Evolutionary conservation across 2,888 invertebrate genomes (phyloP).

Genomic region (Ophion slaviceki): DNA sequence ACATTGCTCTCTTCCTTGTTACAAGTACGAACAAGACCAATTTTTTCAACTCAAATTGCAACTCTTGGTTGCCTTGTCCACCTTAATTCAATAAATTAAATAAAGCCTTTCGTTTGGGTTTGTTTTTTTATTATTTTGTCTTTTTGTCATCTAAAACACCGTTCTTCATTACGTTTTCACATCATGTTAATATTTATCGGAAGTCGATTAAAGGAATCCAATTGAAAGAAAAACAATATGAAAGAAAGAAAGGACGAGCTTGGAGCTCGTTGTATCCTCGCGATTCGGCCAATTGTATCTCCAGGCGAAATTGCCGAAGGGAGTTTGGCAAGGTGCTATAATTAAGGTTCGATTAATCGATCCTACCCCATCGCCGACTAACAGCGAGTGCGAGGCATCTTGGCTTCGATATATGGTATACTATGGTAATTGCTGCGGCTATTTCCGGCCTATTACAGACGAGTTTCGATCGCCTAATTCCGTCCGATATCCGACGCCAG

Average conservation of each 20-base stretch:
- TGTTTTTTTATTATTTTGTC: too few relatives aligned
- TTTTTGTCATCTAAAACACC: too few relatives aligned
- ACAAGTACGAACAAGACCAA: too few relatives aligned
- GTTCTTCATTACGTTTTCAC: too few relatives aligned
- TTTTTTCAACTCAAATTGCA: too few relatives aligned
- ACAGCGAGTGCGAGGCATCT: conserved; percentile 17
- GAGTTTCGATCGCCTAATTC: conserved; percentile 56
- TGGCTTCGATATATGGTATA: conserved; percentile 6
- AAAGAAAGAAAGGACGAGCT: not conserved
- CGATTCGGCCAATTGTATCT: conserved; percentile 38
- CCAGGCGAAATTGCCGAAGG: conserved; percentile 31
- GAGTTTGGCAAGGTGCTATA: conserved; percentile 35
- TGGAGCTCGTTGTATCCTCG: not conserved
- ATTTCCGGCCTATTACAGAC: conserved; percentile 31
- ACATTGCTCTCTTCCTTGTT: too few relatives aligned
- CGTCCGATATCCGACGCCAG: conserved; percentile 54
- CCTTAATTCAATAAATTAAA: too few relatives aligned
- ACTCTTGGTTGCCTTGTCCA: too few relatives aligned
- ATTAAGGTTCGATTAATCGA: conserved; percentile 60
- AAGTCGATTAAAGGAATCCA: not conserved
- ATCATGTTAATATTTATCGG: not conserved
- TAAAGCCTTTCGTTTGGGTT: too few relatives aligned
- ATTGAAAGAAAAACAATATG: not conserved
- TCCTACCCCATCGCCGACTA: conserved; percentile 1
- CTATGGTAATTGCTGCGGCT: conserved; percentile 42